These are phyloP conservation scores for Agrenia bidenticulata DNA, from an alignment of 2,888 invertebrate species.

Conservation along the genomic window DNA sequence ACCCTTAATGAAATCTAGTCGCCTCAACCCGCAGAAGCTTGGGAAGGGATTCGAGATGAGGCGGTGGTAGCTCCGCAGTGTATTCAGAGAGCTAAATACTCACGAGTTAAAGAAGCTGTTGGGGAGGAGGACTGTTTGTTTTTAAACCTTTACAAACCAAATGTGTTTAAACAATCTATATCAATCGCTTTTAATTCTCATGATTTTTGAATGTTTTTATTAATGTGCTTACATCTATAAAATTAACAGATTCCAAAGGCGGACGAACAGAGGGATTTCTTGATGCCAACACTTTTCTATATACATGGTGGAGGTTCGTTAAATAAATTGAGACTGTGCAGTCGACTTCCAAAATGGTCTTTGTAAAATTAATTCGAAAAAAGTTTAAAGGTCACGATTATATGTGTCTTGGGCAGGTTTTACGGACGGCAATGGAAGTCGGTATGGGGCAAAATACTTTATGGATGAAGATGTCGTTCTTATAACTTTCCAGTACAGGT, in stretches of 20 bases:
- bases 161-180: neutral
- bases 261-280: neutral
- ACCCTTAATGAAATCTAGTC: slow-evolving; percentile 19
- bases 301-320: slow-evolving; percentile 22
- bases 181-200: too few species aligned
- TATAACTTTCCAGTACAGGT: slow-evolving; percentile 31
- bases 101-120: neutral
- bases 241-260: neutral
- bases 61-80: slow-evolving; percentile 30
- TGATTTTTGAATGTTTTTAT: too few species aligned
- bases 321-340: too few species aligned
- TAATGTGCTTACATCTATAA: neutral
- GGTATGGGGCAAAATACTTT: slow-evolving; percentile 40
- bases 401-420: slow-evolving; percentile 13
- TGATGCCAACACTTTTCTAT: slow-evolving; percentile 17
- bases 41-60: slow-evolving; percentile 33
- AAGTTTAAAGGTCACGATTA: too few species aligned
- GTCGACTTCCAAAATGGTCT: too few species aligned
- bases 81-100: slow-evolving; percentile 37
- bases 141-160: slow-evolving; percentile 25
- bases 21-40: slow-evolving; percentile 28
- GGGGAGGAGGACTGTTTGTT: slow-evolving; percentile 42
- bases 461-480: slow-evolving; percentile 43
- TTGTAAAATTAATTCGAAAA: too few species aligned
- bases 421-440: slow-evolving; percentile 34